Percentiles rank a stretch among this genome's conserved stretches.
Evolutionary conservation across 1,140 invertebrate species (phyloP).

Genomic region (Coenobita brevimanus): DNA sequence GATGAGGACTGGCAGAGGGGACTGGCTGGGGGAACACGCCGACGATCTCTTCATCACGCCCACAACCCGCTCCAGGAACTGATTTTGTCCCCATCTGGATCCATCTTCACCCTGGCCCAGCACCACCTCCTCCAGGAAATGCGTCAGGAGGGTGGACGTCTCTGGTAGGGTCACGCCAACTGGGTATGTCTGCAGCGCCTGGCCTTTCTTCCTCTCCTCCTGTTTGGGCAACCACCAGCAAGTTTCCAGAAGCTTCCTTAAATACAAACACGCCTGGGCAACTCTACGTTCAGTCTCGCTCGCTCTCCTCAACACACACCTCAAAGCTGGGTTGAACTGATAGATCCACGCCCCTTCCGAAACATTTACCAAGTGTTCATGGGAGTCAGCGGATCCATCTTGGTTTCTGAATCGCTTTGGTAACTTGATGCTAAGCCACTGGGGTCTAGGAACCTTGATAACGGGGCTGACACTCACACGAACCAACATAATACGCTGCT

Average conservation of each 20-base stretch:
- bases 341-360: conserved; percentile 38
- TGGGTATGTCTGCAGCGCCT: conserved; percentile 23
- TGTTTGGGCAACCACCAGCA: conserved; percentile 56
- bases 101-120: background rate
- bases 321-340: conserved; percentile 8
- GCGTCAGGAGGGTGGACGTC: background rate
- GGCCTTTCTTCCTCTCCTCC: conserved; percentile 12
- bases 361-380: conserved; percentile 38
- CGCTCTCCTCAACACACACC: background rate
- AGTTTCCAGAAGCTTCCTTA: conserved; percentile 26
- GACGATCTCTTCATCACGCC: too few relatives aligned
- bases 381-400: background rate
- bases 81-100: background rate
- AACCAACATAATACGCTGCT: conserved; percentile 5
- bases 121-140: conserved; percentile 35
- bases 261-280: conserved; percentile 34
- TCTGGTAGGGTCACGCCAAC: conserved; percentile 32
- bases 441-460: conserved; percentile 18
- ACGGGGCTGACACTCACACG: conserved; percentile 33
- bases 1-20: too few relatives aligned
- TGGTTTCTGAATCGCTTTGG: background rate
- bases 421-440: background rate
- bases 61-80: too few relatives aligned
- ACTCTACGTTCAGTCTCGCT: conserved; percentile 30
- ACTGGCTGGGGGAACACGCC: too few relatives aligned